Evolutionary conservation across 2,888 invertebrate species (phyloP), one percentile per base, ranked within the genome.

Genomic region (Drosophila phalerata): DNA sequence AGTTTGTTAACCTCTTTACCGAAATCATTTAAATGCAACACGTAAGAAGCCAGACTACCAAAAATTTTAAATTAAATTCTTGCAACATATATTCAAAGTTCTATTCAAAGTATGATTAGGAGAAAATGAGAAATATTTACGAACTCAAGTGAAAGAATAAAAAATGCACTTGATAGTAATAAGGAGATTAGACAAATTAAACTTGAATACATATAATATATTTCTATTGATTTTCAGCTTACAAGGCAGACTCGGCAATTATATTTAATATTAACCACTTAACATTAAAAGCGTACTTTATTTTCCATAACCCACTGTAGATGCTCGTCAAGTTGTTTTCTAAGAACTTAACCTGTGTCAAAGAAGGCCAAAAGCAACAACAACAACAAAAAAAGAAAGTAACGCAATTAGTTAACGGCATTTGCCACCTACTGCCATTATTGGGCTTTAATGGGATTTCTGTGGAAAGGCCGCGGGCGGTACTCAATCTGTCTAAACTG

Each of bases 381-480:
- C 9, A 42, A 17, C n/a, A n/a, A n/a, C n/a, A n/a, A n/a, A n/a
- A n/a, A n/a, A n/a, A n/a, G 32, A 55, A 32, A 15, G 32, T 57
- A 72, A 67, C 63, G 58, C 65, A 83, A 87, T 87, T 87, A 85
- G 73, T 63, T 67, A 69, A 61, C 43, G 28, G 13, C 63, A 42
- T 30, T 57, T 40, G 55, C 38, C 55, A 74, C 48, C 48, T 47
- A 34, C 9, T 53, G 42, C 40, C 53, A 48, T 78, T 68, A 58
- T 72, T 77, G 32, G 45, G 48, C 40, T 43, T 60, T 71, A 71
- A 76, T 77, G 65, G 67, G 56, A 77, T 69, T 79, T 70, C 32
- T 32, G 49, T 9, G 10, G 65, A 48, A 52, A 48, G 25, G 19
- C 47, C 57, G 17, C 34, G 10, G 66, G 72, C 43, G 52, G 43